Evolutionary conservation across 92 coral and sea anemone species (phyloP), one percentile per base, ranked within the genome.

Genomic region (Micromussa lordhowensis): DNA sequence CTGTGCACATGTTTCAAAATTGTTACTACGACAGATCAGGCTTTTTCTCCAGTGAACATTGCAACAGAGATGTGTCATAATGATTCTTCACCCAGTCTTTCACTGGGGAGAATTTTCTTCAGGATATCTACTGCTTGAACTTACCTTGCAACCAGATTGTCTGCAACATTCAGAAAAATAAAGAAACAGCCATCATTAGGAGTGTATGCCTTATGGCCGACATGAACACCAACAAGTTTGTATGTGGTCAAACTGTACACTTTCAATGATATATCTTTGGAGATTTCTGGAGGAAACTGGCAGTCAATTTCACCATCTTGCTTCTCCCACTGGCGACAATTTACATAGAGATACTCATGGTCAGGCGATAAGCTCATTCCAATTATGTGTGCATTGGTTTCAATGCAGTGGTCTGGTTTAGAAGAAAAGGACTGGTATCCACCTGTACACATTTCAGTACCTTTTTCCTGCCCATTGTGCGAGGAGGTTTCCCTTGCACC

Each of bases 141-240:
- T 86, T 77, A 95, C 98, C 98, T 95, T 38, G 96, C 98, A 15
- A 94, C 98, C 24, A 95, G 90, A 51, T 82, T 82, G 22, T 92
- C 93, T 3, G 95, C 93, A 38, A 94, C 96, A 85, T 90, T 93
- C 78, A 95, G 90, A 82, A 95, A 95, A 82, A 95, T 95, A 75
- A 93, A 95, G 83, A 95, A 95, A 75, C 98, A 95, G 17, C 88
- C 92, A 51, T 95, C 91, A 87, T 92, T 95, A 1, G 96, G 94
- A 55, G 98, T 95, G 92, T 81, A 95, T 4, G 98, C 98, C 66
- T 87, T 87, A 84, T 95, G 98, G 38, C 98, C 98, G 35, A 44
- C 74, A 72, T 94, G 95, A 31, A 90, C 96, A 78, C 77, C 86
- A 53, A 95, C 89, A 24, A 92, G 88, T 88, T 93, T 78, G 63